These are phyloP conservation scores for Pegoplata infirma DNA, from an alignment of 2,888 invertebrate species.

Conservation along the genomic window DNA sequence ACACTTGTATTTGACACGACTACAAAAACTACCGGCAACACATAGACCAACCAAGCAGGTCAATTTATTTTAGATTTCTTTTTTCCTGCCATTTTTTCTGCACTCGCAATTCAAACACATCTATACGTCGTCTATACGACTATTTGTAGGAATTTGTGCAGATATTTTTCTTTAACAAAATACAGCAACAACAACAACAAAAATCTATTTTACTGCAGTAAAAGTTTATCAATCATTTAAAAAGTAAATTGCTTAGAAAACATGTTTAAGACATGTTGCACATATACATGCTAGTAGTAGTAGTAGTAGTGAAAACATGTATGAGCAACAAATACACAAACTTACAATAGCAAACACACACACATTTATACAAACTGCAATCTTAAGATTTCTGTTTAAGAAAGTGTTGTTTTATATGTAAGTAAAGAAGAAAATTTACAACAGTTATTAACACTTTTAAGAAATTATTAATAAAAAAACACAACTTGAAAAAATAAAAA, in stretches of 20 bases:
- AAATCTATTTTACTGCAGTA: constrained; percentile 55
- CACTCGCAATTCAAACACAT: constrained; percentile 28
- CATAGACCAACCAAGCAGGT: constrained; percentile 59
- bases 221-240: constrained; percentile 77
- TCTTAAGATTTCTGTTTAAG: too few species aligned
- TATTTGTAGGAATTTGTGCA: constrained; percentile 30
- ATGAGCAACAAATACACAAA: too few species aligned
- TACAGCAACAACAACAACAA: background rate
- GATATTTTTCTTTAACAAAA: constrained; percentile 5
- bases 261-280: constrained; percentile 67
- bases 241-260: constrained; percentile 75
- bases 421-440: too few species aligned
- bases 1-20: constrained; percentile 62
- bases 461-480: too few species aligned
- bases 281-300: too few species aligned
- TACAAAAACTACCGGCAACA: constrained; percentile 27
- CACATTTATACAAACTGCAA: too few species aligned
- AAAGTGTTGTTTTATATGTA: too few species aligned
- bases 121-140: too few species aligned
- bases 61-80: constrained; percentile 60
- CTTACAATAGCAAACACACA: too few species aligned
- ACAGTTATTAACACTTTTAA: too few species aligned
- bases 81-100: constrained; percentile 37
- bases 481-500: too few species aligned
- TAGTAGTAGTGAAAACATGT: too few species aligned